These are phyloP conservation scores for Notechis scutatus DNA, from an alignment of 2,113 vertebrate genomes.

Conservation along the genomic window DNA sequence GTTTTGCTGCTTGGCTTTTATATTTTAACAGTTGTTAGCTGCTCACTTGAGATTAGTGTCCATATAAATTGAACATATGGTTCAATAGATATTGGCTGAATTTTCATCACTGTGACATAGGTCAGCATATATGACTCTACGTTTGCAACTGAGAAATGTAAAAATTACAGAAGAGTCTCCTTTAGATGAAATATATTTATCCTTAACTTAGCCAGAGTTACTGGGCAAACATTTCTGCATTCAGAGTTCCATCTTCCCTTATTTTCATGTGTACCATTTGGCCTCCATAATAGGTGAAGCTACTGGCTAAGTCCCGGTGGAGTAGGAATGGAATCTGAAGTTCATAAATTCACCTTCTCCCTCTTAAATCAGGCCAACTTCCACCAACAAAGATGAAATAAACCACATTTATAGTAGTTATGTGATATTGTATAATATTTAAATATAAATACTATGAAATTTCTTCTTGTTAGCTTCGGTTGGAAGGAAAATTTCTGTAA, in stretches of 20 bases:
- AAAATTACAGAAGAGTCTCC: background rate
- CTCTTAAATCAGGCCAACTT: background rate
- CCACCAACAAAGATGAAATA: background rate
- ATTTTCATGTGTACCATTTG: background rate
- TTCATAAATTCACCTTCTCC: background rate
- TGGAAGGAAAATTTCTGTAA: background rate
- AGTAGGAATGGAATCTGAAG: background rate
- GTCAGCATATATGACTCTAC: too few species aligned
- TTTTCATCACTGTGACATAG: background rate
- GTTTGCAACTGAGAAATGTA: background rate
- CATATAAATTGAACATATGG: background rate
- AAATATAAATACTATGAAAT: background rate
- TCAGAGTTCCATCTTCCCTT: background rate
- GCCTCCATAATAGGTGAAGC: background rate
- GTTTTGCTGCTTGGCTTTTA: background rate
- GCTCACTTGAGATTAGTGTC: background rate
- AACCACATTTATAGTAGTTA: background rate
- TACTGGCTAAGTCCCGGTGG: background rate
- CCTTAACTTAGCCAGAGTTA: background rate
- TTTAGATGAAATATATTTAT: background rate
- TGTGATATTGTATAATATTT: background rate
- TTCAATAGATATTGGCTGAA: background rate
- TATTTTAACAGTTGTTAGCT: background rate
- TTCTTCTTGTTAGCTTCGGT: background rate
- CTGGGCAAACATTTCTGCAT: background rate